Evolutionary conservation across 64 coral and sea anemone species (phyloP).

Genomic region (Actinia equina): DNA sequence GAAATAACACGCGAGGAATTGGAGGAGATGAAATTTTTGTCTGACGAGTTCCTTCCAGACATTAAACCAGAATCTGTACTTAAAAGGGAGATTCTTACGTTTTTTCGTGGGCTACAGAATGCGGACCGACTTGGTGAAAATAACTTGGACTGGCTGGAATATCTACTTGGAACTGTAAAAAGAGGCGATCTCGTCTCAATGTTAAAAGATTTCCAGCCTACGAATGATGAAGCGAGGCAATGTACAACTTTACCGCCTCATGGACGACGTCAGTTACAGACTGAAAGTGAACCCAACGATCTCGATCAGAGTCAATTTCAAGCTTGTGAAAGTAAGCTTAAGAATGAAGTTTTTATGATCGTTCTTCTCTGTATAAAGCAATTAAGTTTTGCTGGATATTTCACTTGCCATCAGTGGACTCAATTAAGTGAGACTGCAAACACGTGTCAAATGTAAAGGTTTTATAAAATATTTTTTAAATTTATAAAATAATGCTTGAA

Average conservation of each 20-base stretch:
- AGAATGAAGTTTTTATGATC: too few relatives aligned
- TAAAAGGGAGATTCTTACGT: background rate
- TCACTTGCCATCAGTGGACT: too few relatives aligned
- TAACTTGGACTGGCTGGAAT: constrained; percentile 9
- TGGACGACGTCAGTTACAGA: too few relatives aligned
- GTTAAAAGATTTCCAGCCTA: background rate
- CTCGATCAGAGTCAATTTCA: too few relatives aligned
- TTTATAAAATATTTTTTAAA: too few relatives aligned
- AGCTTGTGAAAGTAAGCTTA: too few relatives aligned
- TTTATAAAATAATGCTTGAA: too few relatives aligned
- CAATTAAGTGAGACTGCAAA: too few relatives aligned
- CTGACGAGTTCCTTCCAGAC: background rate
- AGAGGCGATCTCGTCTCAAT: background rate
- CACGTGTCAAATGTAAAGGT: too few relatives aligned
- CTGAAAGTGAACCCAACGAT: too few relatives aligned
- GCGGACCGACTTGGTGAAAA: background rate
- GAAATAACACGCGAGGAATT: background rate
- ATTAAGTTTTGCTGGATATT: too few relatives aligned
- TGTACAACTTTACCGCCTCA: background rate
- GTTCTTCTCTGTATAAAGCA: too few relatives aligned
- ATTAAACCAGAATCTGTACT: background rate
- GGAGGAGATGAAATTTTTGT: constrained; percentile 4
- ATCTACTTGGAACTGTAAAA: background rate
- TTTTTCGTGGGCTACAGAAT: constrained; percentile 11
- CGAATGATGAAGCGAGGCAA: background rate